A percentile compares a stretch with the other conserved stretches of the same genome.
Evolutionary conservation across 2,113 vertebrate genomes (phyloP).

Genomic region (Accipiter cooperii): DNA sequence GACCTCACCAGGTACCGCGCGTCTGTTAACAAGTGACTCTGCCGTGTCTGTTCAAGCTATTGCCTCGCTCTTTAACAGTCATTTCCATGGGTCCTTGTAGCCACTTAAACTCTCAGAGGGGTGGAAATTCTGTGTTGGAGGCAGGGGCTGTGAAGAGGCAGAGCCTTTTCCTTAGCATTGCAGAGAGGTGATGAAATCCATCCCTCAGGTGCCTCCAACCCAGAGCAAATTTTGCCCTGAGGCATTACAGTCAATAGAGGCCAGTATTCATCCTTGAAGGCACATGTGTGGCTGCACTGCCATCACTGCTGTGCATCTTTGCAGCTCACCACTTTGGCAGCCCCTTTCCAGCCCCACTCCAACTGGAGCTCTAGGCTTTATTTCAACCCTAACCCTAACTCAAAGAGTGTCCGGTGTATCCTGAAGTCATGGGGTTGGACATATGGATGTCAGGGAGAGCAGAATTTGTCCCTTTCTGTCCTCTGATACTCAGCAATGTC

Average conservation of each 20-base stretch:
- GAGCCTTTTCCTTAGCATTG: not conserved
- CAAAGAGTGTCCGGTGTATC: not conserved
- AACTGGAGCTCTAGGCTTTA: not conserved
- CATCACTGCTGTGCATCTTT: not conserved
- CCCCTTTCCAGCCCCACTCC: not conserved
- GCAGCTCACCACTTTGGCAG: not conserved
- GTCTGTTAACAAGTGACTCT: too few relatives aligned
- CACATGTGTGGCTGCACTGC: not conserved
- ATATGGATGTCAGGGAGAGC: not conserved
- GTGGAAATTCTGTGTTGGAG: not conserved
- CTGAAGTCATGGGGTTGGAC: not conserved
- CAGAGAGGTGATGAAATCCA: not conserved
- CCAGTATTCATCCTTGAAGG: not conserved
- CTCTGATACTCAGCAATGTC: not conserved
- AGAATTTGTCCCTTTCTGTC: not conserved
- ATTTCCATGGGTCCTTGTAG: not conserved
- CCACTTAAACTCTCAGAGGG: not conserved
- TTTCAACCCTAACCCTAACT: not conserved
- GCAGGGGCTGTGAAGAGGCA: not conserved
- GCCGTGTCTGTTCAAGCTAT: not conserved
- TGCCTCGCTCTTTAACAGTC: not conserved
- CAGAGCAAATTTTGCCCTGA: not conserved
- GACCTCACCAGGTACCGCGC: constrained; percentile 66
- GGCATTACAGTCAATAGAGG: not conserved
- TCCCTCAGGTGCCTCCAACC: not conserved